phyloP scores from a whole-genome alignment of 1,140 invertebrate species.

The Lordiphosa clarofinis region DNA sequence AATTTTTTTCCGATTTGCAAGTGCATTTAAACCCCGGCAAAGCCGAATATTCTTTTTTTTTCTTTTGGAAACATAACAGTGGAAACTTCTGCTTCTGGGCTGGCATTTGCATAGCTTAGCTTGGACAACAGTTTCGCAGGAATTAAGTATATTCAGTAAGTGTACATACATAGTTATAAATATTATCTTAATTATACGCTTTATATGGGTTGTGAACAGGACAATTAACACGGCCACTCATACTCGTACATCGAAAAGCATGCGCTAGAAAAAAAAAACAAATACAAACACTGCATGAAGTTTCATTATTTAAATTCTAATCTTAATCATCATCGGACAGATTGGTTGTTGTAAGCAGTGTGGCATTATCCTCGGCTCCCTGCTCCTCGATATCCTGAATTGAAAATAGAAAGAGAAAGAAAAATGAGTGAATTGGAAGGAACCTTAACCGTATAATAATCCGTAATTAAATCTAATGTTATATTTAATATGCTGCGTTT shows the following conservation, averaged over 20 bases:
- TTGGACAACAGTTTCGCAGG: constrained; percentile 11
- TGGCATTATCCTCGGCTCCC: constrained; percentile 75
- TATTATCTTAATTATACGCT: too few relatives aligned
- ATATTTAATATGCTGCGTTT: too few relatives aligned
- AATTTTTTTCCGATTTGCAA: too few relatives aligned
- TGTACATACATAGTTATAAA: too few relatives aligned
- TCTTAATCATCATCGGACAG: constrained; percentile 75
- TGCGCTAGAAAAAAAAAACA: background rate
- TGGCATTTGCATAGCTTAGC: constrained; percentile 26
- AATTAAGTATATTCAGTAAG: too few relatives aligned
- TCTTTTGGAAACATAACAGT: constrained; percentile 57
- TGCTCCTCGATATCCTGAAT: constrained; percentile 72
- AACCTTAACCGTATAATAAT: too few relatives aligned
- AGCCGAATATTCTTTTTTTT: background rate
- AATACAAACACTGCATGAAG: too few relatives aligned
- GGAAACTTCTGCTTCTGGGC: constrained; percentile 40
- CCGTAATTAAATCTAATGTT: too few relatives aligned
- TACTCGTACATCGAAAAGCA: background rate
- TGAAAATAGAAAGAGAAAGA: constrained; percentile 6
- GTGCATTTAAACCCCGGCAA: too few relatives aligned
- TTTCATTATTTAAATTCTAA: background rate
- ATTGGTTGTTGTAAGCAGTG: constrained; percentile 72
- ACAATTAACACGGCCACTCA: too few relatives aligned
- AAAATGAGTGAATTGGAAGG: too few relatives aligned
- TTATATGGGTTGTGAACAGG: too few relatives aligned